These are phyloP conservation scores for Urocyon cinereoargenteus DNA, from an alignment of 2,797 vertebrate species.

Conservation along the genomic window DNA sequence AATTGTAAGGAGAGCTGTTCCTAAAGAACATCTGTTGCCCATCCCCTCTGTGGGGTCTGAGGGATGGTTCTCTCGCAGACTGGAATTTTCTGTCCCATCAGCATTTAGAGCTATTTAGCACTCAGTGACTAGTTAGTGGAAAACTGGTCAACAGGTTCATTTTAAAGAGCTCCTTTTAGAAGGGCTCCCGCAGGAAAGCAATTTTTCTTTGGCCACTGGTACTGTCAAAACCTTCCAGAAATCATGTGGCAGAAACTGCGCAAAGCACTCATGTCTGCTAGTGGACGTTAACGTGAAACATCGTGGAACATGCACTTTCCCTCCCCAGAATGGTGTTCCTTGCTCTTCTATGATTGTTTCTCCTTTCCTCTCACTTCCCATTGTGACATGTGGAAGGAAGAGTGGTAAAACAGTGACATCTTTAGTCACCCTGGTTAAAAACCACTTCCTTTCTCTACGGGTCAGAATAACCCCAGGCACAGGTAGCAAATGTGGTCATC, in stretches of 20 bases:
- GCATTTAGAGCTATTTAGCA: background rate
- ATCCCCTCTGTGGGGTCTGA: background rate
- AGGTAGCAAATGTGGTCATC: background rate
- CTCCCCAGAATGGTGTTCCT: background rate
- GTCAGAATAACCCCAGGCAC: background rate
- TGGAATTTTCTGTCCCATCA: background rate
- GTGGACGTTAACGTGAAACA: background rate
- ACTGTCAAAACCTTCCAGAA: slow-evolving; percentile 51
- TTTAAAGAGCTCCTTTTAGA: slow-evolving; percentile 43
- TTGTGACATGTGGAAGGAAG: background rate
- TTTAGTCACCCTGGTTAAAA: background rate
- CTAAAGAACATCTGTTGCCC: background rate
- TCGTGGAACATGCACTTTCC: background rate
- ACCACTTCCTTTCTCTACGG: background rate
- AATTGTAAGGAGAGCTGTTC: background rate
- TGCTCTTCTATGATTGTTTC: background rate
- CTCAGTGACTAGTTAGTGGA: background rate
- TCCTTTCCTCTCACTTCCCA: slow-evolving; percentile 4
- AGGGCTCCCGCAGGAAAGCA: background rate
- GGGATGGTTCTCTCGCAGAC: slow-evolving; percentile 11
- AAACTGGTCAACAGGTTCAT: background rate
- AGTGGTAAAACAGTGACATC: slow-evolving; percentile 18
- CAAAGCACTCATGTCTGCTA: slow-evolving; percentile 11
- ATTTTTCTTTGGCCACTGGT: slow-evolving; percentile 9
- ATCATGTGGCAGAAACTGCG: background rate